Percentiles rank a stretch among this genome's conserved stretches.
Conservation (phyloP, 2,797 vertebrate species). For the Alfaro cultratus region DNA sequence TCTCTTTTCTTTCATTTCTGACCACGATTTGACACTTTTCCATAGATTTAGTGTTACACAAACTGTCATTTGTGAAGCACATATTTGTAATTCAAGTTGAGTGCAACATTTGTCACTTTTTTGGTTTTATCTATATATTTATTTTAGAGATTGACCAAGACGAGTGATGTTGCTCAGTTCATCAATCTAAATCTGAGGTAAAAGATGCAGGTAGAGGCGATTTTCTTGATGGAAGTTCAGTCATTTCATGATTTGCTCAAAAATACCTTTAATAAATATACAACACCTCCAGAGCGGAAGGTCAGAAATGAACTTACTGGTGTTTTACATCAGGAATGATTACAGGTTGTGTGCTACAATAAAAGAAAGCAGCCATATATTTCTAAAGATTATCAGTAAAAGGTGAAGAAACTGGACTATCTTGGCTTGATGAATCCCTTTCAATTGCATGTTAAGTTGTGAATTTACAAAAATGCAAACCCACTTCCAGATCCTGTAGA, state of each 20-base stretch:
- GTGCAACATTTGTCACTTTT: neutral
- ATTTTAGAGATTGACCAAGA: neutral
- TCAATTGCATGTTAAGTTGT: too few relatives aligned
- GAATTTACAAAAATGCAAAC: neutral
- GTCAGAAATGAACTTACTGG: conserved; percentile 16
- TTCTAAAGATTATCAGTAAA: neutral
- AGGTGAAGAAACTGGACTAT: neutral
- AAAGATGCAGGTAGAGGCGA: neutral
- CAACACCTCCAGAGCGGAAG: neutral
- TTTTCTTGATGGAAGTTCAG: neutral
- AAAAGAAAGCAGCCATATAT: conserved; percentile 2
- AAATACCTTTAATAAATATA: neutral
- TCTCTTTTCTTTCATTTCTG: neutral
- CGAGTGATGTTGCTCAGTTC: neutral
- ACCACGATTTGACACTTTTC: neutral
- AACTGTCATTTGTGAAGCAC: neutral
- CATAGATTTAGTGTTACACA: neutral
- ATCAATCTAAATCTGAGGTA: neutral
- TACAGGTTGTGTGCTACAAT: neutral
- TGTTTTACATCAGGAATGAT: conserved; percentile 10
- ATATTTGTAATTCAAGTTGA: neutral
- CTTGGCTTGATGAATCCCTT: neutral
- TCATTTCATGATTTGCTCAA: neutral
- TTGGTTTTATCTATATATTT: too few relatives aligned
- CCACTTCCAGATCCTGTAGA: conserved; percentile 95